A percentile compares a stretch with the other conserved stretches of the same genome.
phyloP scores from a whole-genome alignment of 1,140 invertebrate genomes.

The Popillia japonica region DNA sequence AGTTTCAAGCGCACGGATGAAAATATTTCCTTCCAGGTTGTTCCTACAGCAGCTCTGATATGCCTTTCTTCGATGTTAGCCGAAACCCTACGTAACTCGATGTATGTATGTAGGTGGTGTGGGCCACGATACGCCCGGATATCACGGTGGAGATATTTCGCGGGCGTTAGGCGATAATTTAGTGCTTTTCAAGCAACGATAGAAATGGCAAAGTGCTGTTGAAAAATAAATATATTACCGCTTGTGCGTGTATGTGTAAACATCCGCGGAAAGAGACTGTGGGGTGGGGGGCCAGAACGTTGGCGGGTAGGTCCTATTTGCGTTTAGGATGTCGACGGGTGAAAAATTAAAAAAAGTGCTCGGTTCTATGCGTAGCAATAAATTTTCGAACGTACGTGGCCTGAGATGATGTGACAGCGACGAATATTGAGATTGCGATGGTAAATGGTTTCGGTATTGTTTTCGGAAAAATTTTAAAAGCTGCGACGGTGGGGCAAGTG shows the following conservation, averaged over 20 bases:
- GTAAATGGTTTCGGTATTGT: not conserved
- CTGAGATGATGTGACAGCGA: conserved; percentile 13
- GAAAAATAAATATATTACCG: conserved; percentile 16
- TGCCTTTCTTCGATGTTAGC: not conserved
- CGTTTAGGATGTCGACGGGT: conserved; percentile 13
- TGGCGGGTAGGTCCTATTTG: not conserved
- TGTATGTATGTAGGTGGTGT: not conserved
- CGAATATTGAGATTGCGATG: not conserved
- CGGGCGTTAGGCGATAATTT: conserved; percentile 9
- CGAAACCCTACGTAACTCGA: not conserved
- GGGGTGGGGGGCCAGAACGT: not conserved
- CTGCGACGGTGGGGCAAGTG: too few species aligned
- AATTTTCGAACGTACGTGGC: not conserved
- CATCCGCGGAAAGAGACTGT: not conserved
- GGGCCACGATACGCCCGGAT: not conserved
- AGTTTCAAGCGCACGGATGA: not conserved
- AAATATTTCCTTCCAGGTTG: not conserved
- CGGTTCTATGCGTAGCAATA: not conserved
- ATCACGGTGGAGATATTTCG: conserved; percentile 13
- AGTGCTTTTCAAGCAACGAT: conserved; percentile 8
- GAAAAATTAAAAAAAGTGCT: conserved; percentile 19
- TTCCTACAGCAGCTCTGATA: not conserved
- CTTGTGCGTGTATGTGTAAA: conserved; percentile 13
- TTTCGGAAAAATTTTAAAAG: not conserved
- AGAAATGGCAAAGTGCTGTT: conserved; percentile 14